Evolutionary conservation across 2,113 vertebrate species (phyloP).

Genomic region (Irena cyanogastra): DNA sequence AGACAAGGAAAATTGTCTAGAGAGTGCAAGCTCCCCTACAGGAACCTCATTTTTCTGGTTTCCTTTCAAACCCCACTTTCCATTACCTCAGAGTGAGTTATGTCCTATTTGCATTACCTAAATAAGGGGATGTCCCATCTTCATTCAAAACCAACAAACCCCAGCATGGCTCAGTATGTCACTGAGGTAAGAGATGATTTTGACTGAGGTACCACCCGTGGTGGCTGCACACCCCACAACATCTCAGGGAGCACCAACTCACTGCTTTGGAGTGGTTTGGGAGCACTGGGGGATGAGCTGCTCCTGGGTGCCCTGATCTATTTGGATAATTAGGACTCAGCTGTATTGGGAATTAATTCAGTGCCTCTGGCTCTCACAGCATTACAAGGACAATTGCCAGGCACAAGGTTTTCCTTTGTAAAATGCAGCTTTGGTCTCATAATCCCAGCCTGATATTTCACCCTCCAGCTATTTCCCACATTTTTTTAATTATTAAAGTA

Average conservation of each 20-base stretch:
- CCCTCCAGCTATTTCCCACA: slow-evolving; percentile 35
- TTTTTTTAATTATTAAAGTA: slow-evolving; percentile 31
- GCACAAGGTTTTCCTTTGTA: slow-evolving; percentile 22
- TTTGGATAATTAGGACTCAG: slow-evolving; percentile 35
- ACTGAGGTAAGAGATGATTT: not conserved
- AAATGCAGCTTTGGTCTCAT: not conserved
- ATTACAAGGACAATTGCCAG: slow-evolving; percentile 36
- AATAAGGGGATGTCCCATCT: not conserved
- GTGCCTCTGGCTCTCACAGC: not conserved
- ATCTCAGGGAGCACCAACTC: not conserved
- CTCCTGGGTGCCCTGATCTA: not conserved
- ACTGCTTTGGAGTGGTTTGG: not conserved
- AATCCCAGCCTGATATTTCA: slow-evolving; percentile 30
- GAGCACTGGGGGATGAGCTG: not conserved
- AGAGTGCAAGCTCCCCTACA: not conserved
- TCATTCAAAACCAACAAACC: not conserved
- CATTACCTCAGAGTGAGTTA: not conserved
- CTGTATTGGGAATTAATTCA: slow-evolving; percentile 30
- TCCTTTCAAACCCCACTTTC: not conserved
- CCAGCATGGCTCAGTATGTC: not conserved
- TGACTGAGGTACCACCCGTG: not conserved
- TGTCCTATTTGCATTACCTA: not conserved
- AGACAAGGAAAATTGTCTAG: not conserved
- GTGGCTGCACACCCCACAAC: not conserved
- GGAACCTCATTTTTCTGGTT: not conserved